Percentiles rank a stretch among this genome's conserved stretches.
Conservation (phyloP, 2,888 invertebrate genomes). For the Drosophila incognita region DNA sequence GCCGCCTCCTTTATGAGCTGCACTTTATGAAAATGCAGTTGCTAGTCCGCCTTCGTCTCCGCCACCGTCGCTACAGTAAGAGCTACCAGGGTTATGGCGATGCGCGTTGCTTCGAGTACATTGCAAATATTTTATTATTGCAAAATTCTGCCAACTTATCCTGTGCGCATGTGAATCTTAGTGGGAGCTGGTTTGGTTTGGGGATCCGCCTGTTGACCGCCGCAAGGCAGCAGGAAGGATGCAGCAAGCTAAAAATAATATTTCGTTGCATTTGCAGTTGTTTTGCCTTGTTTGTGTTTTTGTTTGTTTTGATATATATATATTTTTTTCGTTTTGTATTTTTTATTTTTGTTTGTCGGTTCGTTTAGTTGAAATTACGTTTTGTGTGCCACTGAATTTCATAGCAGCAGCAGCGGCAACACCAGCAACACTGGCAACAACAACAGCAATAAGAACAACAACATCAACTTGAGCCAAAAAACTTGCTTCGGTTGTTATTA, state of each 20-base stretch:
- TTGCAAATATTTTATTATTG: conserved; percentile 83
- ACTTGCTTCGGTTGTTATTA: conserved; percentile 81
- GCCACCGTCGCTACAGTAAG: conserved; percentile 17
- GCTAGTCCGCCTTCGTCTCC: conserved; percentile 30
- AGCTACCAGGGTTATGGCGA: conserved; percentile 21
- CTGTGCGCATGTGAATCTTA: conserved; percentile 71
- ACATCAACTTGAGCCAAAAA: conserved; percentile 72
- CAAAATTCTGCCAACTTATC: conserved; percentile 81
- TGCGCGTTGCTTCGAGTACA: conserved; percentile 69
- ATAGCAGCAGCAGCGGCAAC: conserved; percentile 53
- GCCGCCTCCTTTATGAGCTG: conserved; percentile 68
- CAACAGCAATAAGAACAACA: conserved; percentile 28
- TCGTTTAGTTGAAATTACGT: conserved; percentile 82
- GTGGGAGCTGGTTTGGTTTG: background rate
- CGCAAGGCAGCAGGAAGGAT: conserved; percentile 71
- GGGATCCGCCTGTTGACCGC: conserved; percentile 40
- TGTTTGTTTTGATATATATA: conserved; percentile 47
- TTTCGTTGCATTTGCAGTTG: conserved; percentile 72
- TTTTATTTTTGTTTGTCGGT: conserved; percentile 70
- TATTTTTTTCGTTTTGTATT: conserved; percentile 24
- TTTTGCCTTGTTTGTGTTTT: conserved; percentile 59
- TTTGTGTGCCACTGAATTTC: conserved; percentile 81
- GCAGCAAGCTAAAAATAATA: conserved; percentile 81
- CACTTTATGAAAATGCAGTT: conserved; percentile 80
- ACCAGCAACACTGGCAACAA: conserved; percentile 18